A percentile compares a stretch with the other conserved stretches of the same genome.
phyloP scores from a whole-genome alignment of 2,797 vertebrate genomes.

The Taenioides sp. region DNA sequence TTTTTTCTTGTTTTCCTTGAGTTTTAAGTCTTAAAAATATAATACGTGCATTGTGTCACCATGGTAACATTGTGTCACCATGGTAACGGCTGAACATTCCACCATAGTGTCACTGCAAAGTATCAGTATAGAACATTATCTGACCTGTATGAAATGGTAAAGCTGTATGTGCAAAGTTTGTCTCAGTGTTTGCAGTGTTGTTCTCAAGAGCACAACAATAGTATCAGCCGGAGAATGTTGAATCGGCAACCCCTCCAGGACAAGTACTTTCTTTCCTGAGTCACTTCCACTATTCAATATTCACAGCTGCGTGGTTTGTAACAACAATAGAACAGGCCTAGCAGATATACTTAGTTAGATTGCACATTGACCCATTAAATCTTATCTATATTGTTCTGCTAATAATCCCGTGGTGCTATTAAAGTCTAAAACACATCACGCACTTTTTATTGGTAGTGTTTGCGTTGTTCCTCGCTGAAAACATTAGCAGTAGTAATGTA shows the following conservation, averaged over 20 bases:
- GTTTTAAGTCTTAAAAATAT: too few species aligned
- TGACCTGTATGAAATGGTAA: too few species aligned
- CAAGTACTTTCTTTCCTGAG: background rate
- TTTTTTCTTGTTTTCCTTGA: too few species aligned
- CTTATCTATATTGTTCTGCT: slow-evolving; percentile 30
- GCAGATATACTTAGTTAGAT: background rate
- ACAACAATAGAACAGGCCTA: background rate
- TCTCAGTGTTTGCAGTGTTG: background rate
- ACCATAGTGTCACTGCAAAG: too few species aligned
- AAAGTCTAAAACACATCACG: slow-evolving; percentile 18
- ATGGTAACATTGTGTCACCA: too few species aligned
- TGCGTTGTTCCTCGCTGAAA: slow-evolving; percentile 43
- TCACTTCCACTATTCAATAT: background rate
- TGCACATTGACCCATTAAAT: slow-evolving; percentile 18
- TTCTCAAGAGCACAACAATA: background rate
- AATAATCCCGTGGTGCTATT: slow-evolving; percentile 39
- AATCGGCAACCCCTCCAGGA: background rate
- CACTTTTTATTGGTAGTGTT: slow-evolving; percentile 35
- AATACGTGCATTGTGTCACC: too few species aligned
- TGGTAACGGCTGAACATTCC: too few species aligned
- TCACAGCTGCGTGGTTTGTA: background rate
- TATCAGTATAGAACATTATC: too few species aligned
- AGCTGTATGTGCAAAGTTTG: too few species aligned
- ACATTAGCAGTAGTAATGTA: slow-evolving; percentile 45
- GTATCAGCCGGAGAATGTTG: too few species aligned